phyloP scores from a whole-genome alignment of 2,888 invertebrate species.

The Tromatobia lineatoria region DNA sequence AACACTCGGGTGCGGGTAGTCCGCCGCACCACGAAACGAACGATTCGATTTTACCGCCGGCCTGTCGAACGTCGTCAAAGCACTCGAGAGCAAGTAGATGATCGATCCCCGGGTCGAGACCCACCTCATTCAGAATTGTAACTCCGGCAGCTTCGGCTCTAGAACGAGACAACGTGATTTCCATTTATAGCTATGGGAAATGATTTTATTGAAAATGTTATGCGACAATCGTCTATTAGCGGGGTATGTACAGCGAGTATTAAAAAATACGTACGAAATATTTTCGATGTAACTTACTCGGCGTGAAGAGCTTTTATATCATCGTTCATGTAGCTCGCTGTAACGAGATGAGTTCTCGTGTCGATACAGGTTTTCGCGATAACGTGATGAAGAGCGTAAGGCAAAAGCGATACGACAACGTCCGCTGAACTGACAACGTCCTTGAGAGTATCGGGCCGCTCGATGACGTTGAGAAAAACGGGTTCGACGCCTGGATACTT shows the following conservation, averaged over 20 bases:
- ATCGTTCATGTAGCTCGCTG: slow-evolving; percentile 97
- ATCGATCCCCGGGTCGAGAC: slow-evolving; percentile 99
- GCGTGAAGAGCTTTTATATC: slow-evolving; percentile 93
- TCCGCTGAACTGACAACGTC: slow-evolving; percentile 91
- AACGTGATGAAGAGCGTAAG: slow-evolving; percentile 95
- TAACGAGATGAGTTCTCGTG: slow-evolving; percentile 96
- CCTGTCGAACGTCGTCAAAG: slow-evolving; percentile 95
- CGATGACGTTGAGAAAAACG: slow-evolving; percentile 93
- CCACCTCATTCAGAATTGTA: slow-evolving; percentile 98
- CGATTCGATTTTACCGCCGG: slow-evolving; percentile 96
- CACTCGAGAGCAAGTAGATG: slow-evolving; percentile 98
- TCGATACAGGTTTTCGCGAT: slow-evolving; percentile 95
- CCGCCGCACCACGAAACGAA: slow-evolving; percentile 99
- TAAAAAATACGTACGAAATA: too few relatives aligned
- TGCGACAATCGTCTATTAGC: too few relatives aligned
- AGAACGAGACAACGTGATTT: slow-evolving; percentile 44
- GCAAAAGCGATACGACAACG: slow-evolving; percentile 95
- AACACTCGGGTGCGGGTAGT: slow-evolving; percentile 98
- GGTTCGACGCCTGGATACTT: slow-evolving; percentile 93
- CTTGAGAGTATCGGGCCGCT: slow-evolving; percentile 90
- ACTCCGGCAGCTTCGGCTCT: slow-evolving; percentile 96
- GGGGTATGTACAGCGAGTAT: too few relatives aligned
- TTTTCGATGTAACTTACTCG: slow-evolving; percentile 87
- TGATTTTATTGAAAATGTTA: too few relatives aligned
- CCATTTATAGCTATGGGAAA: too few relatives aligned